These are phyloP conservation scores for Gavia stellata DNA, from an alignment of 2,113 vertebrate species.

Conservation along the genomic window DNA sequence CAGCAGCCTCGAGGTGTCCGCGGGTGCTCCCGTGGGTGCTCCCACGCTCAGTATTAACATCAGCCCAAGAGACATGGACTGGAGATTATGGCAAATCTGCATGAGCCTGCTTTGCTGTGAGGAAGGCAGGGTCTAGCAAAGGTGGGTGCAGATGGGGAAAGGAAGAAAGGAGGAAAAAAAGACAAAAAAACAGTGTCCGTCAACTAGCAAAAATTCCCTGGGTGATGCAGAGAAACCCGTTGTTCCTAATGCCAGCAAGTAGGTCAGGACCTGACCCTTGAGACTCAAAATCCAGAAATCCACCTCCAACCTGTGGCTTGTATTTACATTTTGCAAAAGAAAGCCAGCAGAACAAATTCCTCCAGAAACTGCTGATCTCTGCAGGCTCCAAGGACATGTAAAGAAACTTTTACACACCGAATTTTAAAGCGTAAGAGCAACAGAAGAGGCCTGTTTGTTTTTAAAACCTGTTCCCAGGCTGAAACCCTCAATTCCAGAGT, in stretches of 20 bases:
- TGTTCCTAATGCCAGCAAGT: not conserved
- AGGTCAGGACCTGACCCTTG: not conserved
- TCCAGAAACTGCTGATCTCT: conserved; percentile 9
- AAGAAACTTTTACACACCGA: not conserved
- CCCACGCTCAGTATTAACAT: not conserved
- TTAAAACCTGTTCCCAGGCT: not conserved
- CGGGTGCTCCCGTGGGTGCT: not conserved
- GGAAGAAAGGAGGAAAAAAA: fast-evolving
- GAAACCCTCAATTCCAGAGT: not conserved
- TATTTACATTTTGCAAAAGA: not conserved
- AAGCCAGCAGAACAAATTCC: not conserved
- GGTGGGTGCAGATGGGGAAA: not conserved
- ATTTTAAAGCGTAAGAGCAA: not conserved
- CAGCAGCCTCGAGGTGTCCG: not conserved
- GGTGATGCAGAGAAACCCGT: not conserved
- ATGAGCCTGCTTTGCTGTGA: not conserved
- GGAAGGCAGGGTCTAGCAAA: not conserved
- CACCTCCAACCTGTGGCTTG: not conserved
- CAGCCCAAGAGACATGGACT: not conserved
- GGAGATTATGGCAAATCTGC: no score
- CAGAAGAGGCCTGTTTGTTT: not conserved
- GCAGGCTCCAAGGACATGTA: not conserved
- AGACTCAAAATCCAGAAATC: not conserved
- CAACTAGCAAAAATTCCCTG: not conserved
- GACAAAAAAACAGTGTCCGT: fast-evolving